A percentile compares a stretch with the other conserved stretches of the same genome.
Conservation (phyloP, 1,140 invertebrate genomes). For the Lordiphosa stackelbergi region DNA sequence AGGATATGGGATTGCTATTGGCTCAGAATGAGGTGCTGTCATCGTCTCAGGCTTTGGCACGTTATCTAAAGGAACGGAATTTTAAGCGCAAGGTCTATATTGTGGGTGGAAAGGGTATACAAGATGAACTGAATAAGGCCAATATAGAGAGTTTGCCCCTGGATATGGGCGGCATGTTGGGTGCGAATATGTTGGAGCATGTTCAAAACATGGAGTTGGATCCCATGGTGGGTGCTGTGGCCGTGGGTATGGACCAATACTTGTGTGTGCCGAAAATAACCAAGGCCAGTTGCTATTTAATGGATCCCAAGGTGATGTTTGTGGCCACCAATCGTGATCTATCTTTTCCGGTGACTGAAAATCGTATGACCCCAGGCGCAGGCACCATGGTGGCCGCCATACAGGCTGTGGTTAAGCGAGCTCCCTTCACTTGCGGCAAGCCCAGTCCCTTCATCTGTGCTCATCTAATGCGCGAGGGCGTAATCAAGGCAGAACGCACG, state of each 20-base stretch:
- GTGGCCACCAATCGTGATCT: conserved; percentile 51
- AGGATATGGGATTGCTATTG: conserved; percentile 33
- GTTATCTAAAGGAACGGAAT: conserved; percentile 22
- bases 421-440: conserved; percentile 47
- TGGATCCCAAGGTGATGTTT: conserved; percentile 16
- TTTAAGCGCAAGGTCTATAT: conserved; percentile 40
- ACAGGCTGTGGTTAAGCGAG: conserved; percentile 18
- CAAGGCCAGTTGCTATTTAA: conserved; percentile 33
- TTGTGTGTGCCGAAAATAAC: conserved; percentile 30
- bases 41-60: conserved; percentile 24
- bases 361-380: conserved; percentile 12
- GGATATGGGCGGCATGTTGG: neutral
- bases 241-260: conserved; percentile 32
- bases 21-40: conserved; percentile 29
- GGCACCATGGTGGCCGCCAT: conserved; percentile 30
- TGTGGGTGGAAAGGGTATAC: conserved; percentile 41
- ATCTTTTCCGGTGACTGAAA: neutral
- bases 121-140: conserved; percentile 36
- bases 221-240: conserved; percentile 37
- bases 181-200: conserved; percentile 9
- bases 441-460: conserved; percentile 39
- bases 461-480: conserved; percentile 29
- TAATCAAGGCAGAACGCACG: conserved; percentile 41
- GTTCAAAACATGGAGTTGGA: conserved; percentile 46
- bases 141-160: conserved; percentile 34